Evolutionary conservation across 2,888 invertebrate genomes (phyloP), one percentile per base, ranked within the genome.

Genomic region (Stictocephala bisonia): DNA sequence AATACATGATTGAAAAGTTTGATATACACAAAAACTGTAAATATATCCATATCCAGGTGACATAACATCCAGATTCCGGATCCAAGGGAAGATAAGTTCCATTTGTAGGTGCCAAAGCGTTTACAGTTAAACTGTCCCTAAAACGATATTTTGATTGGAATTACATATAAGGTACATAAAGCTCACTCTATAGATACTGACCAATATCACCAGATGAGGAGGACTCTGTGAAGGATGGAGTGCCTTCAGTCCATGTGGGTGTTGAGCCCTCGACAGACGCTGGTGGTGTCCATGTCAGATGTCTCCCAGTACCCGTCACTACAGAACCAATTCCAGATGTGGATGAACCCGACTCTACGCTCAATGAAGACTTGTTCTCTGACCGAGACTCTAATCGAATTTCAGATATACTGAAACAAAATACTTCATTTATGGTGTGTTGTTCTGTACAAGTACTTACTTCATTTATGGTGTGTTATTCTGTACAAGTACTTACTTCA

Each of bases 181-280:
- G n/a, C n/a, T n/a, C n/a, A n/a, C n/a, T n/a, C 7, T 6, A n/a
- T 48, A 48, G 15, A 48, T n/a, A 56, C 90, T 89, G 86, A 91
- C 92, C 92, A 87, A 92, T 91, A 85, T 95, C 94, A 80, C 91
- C 91, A 86, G 94, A 94, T 86, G 96, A 95, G 85, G 97, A 97
- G 81, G 97, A 97, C 85, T 97, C 96, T 41, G 97, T 97, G 86
- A 96, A 97, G 84, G 96, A 96, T 75, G 97, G 97, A 79, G 97
- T 97, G 81, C 97, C 97, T 87, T 97, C 97, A 58, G 97, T 97
- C 94, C 97, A 97, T 50, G 97, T 97, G n/a, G 97, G 97, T 41
- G 97, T 97, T 6, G 93, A 93, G 44, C 94, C 94, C 84, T 95
- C 94, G 71, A 93, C 92, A 53, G 93, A 93, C 58, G 93, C 91